Percentiles rank a stretch among this genome's conserved stretches.
These are phyloP conservation scores for Sweltsa coloradensis DNA, from an alignment of 1,140 invertebrate genomes.

Conservation along the genomic window DNA sequence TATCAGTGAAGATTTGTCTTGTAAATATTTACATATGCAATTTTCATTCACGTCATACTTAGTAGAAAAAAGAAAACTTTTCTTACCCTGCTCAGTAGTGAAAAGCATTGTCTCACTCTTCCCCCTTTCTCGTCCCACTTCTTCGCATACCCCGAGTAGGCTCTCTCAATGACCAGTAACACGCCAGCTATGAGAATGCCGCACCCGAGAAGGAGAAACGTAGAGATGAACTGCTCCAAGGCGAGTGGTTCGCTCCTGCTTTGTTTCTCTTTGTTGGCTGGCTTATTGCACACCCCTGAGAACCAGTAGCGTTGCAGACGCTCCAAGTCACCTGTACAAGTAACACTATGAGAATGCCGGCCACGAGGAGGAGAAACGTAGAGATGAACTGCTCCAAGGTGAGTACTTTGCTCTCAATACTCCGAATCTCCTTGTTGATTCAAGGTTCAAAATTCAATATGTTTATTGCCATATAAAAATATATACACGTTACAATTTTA, in stretches of 20 bases:
- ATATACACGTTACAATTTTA: too few relatives aligned
- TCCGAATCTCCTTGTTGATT: slow-evolving; percentile 19
- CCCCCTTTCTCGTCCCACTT: too few relatives aligned
- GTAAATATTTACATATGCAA: too few relatives aligned
- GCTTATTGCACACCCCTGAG: slow-evolving; percentile 42
- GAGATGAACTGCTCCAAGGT: slow-evolving; percentile 51
- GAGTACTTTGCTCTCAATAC: slow-evolving; percentile 33
- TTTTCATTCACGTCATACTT: too few relatives aligned
- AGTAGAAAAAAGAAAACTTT: too few relatives aligned
- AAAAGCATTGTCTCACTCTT: too few relatives aligned
- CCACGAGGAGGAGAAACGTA: slow-evolving; percentile 47
- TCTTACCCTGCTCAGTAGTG: too few relatives aligned
- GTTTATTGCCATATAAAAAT: too few relatives aligned
- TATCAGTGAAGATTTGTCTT: too few relatives aligned
- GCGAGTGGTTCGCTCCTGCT: slow-evolving; percentile 36
- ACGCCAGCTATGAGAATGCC: slow-evolving; percentile 41
- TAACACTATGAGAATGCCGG: slow-evolving; percentile 19
- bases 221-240: slow-evolving; percentile 49
- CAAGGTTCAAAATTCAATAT: too few relatives aligned
- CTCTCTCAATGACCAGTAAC: slow-evolving; percentile 38
- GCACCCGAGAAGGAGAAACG: slow-evolving; percentile 45
- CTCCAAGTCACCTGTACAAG: slow-evolving; percentile 42
- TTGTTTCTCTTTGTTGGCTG: slow-evolving; percentile 24
- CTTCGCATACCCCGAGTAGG: too few relatives aligned
- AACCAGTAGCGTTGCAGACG: slow-evolving; percentile 50